Conservation (phyloP, 2,888 invertebrate genomes). For the Ischnura elegans region DNA sequence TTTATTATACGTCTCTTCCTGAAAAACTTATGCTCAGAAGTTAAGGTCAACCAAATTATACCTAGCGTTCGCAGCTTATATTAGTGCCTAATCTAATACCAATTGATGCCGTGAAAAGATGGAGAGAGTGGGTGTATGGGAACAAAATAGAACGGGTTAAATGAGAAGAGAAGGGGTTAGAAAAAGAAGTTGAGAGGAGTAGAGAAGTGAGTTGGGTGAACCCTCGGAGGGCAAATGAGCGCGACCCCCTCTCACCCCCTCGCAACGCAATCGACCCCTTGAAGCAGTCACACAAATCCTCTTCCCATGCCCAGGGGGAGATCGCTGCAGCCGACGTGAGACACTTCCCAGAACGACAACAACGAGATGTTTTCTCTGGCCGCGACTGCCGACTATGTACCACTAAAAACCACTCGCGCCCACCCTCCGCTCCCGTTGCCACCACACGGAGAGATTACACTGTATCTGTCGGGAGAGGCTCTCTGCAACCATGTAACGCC, state of each 20-base stretch:
- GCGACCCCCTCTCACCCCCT: neutral
- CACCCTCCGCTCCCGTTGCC: neutral
- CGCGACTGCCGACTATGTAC: neutral
- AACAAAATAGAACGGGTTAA: neutral
- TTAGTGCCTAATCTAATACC: too few species aligned
- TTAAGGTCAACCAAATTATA: too few species aligned
- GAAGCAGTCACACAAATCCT: neutral
- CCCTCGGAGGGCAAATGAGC: neutral
- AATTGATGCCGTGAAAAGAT: too few species aligned
- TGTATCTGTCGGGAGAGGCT: slow-evolving; percentile 1
- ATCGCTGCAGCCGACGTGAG: neutral
- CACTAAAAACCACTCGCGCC: neutral
- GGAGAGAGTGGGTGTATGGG: too few species aligned
- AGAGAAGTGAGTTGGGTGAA: too few species aligned
- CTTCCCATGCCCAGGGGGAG: neutral
- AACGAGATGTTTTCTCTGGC: slow-evolving; percentile 13
- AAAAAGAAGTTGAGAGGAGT: neutral
- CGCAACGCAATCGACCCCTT: neutral
- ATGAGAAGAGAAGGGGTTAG: neutral
- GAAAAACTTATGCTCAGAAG: too few species aligned
- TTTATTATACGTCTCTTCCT: too few species aligned
- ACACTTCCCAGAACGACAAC: slow-evolving; percentile 20
- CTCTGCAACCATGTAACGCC: neutral
- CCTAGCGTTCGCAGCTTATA: too few species aligned
- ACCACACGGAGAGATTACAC: neutral